phyloP scores from a whole-genome alignment of 1,140 invertebrate genomes.

The Homalodisca vitripennis region DNA sequence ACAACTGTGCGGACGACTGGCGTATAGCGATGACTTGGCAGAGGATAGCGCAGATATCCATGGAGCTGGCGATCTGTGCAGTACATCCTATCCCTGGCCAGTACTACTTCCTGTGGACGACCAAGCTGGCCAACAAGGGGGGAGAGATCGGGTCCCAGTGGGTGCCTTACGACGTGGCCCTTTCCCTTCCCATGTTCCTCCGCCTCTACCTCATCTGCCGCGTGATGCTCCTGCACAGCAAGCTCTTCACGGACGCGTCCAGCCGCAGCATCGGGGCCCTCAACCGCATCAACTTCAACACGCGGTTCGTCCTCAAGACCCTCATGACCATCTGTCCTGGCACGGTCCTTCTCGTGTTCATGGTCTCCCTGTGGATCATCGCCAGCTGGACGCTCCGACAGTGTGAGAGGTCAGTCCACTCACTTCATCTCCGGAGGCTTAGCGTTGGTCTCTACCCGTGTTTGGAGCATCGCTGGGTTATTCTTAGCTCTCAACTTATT shows the following conservation, averaged over 20 bases:
- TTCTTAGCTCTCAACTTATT: no score
- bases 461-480: no score
- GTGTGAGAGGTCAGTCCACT: constrained; percentile 85
- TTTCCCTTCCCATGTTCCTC: constrained; percentile 99
- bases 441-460: no score
- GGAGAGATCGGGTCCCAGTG: constrained; percentile 78
- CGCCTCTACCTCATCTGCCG: constrained; percentile 98
- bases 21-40: constrained; percentile 99
- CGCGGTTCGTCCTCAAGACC: constrained; percentile 98
- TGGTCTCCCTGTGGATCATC: constrained; percentile 99
- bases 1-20: constrained; percentile 99
- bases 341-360: constrained; percentile 96
- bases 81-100: constrained; percentile 97
- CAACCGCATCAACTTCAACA: constrained; percentile 99
- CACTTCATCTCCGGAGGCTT: not conserved
- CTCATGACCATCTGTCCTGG: constrained; percentile 99
- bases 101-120: constrained; percentile 95
- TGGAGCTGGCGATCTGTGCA: constrained; percentile 94
- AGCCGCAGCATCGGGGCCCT: constrained; percentile 87
- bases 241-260: constrained; percentile 98
- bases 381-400: constrained; percentile 97
- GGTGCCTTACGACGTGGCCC: constrained; percentile 92
- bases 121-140: constrained; percentile 89
- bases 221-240: constrained; percentile 98
- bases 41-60: constrained; percentile 86